Conservation (phyloP, 2,888 invertebrate genomes). For the Scelioninae gen. 1 region DNA sequence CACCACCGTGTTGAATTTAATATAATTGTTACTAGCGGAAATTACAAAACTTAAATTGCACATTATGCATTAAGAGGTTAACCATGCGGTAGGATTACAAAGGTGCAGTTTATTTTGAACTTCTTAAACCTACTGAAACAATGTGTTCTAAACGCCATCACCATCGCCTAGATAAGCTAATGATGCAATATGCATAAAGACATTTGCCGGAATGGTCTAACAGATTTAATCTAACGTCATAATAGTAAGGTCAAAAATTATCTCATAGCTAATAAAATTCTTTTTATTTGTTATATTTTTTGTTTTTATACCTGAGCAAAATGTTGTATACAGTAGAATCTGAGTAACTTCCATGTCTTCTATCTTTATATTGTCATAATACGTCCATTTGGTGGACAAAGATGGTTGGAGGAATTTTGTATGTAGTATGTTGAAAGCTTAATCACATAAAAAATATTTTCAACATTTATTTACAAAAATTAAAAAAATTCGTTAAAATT, state of each 20-base stretch:
- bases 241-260: constrained; percentile 28
- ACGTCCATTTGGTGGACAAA: no score
- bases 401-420: no score
- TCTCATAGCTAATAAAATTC: constrained; percentile 3
- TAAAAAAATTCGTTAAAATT: no score
- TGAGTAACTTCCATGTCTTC: no score
- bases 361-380: no score
- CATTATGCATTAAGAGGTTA: constrained; percentile 57
- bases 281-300: no score
- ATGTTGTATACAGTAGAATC: no score
- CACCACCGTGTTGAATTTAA: constrained; percentile 34
- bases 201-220: constrained; percentile 28
- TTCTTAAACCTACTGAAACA: constrained; percentile 56
- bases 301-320: no score
- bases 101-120: constrained; percentile 52
- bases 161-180: constrained; percentile 56
- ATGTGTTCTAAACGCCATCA: constrained; percentile 38
- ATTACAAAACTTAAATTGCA: constrained; percentile 54
- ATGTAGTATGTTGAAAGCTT: no score
- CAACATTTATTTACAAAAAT: no score
- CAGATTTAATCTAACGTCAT: constrained; percentile 50
- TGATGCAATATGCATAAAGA: constrained; percentile 60
- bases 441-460: no score
- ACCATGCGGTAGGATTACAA: constrained; percentile 33
- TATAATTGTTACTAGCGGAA: constrained; percentile 41